Base-by-base conservation (phyloP, 2,888 invertebrate species). In the Polyommatus icarus region DNA sequence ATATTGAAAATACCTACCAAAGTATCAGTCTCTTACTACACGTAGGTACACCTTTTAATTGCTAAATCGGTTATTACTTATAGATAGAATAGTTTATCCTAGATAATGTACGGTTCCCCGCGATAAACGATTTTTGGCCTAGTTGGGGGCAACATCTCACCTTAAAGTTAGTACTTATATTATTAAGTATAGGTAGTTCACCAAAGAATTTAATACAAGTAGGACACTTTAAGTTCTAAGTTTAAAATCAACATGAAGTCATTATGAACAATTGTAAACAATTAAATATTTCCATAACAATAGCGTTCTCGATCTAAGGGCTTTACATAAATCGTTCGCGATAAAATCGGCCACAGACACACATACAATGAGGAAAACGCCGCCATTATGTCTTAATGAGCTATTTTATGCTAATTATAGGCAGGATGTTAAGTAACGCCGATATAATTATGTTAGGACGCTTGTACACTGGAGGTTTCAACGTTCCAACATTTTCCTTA, bases 371-470 rank as follows among this genome's bases (percentile, higher is more conserved):
- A 91, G 91, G 91, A 91, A 91, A 92, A 90, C 86, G 83, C 83
- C 83, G 81, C 82, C 87, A 89, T 91, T 89, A 92, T 87, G 85
- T 84, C 83, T 84, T 92, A 93, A 93, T 93, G 86, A 92, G 90
- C 84, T 91, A 89, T 89, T 90, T 91, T 90, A 92, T 91, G 90
- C 86, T 92, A 91, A 93, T 92, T 89, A 89, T 85, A 81, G 84
- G 84, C 91, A 90, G 92, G 92, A 92, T 90, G 90, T 88, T 87
- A 84, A 85, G 85, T 85, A 86, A 85, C 85, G 76, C 75, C 83
- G 88, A 89, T 90, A 89, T 91, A 91, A 92, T 91, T 91, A 90
- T 75, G 54, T 75, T 24, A 75, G 54, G 75, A 29, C 32, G 29
- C 75, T 18, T 50, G 15, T 75, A 75, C 75, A 75, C 54, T 72